A percentile compares a stretch with the other conserved stretches of the same genome.
Conservation (phyloP, 2,113 vertebrate species). For the Pseudorectes ferrugineus region DNA sequence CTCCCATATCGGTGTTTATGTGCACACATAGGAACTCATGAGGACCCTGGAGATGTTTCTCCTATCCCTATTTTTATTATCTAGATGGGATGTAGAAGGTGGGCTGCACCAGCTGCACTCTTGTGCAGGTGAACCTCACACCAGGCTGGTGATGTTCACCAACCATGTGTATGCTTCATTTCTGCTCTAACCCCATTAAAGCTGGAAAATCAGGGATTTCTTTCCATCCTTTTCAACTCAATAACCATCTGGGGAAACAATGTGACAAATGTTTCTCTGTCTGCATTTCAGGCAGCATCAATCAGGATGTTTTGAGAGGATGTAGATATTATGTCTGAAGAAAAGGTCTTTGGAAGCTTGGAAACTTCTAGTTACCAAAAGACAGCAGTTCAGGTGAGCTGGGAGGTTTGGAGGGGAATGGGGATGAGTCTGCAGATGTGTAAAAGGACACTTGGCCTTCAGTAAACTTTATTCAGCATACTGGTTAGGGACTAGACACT, state of each 20-base stretch:
- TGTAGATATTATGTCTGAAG: neutral
- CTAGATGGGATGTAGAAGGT: neutral
- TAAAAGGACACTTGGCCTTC: neutral
- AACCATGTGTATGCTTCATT: neutral
- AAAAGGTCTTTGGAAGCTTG: neutral
- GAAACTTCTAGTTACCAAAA: neutral
- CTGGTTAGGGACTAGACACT: neutral
- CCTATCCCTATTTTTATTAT: neutral
- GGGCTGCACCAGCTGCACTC: neutral
- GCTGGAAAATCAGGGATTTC: neutral
- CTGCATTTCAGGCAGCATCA: neutral
- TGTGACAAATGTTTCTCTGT: neutral
- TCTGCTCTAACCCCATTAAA: neutral
- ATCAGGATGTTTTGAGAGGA: neutral
- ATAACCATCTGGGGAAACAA: neutral
- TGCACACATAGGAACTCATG: rapidly evolving
- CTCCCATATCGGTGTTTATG: neutral
- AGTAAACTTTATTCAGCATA: neutral
- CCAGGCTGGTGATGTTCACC: neutral
- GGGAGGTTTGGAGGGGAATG: neutral
- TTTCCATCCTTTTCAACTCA: neutral
- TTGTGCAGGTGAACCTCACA: neutral
- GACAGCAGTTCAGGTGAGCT: neutral
- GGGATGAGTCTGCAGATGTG: neutral
- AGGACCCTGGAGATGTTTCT: neutral